Conservation (phyloP, 2,888 invertebrate species). For the Leistus spinibarbis region DNA sequence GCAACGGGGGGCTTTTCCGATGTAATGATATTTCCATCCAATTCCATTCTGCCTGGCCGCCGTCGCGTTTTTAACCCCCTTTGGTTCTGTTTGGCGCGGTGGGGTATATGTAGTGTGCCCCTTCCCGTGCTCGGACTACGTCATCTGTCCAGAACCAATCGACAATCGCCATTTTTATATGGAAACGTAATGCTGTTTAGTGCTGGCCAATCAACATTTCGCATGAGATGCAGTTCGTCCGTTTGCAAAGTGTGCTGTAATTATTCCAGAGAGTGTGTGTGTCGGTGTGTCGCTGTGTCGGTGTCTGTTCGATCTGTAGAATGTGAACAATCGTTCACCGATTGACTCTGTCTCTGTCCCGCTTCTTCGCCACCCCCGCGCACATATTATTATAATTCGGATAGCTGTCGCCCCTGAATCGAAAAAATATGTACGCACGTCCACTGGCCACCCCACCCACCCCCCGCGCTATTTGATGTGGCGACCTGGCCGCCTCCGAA, state of each 20-base stretch:
- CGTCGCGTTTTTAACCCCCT: slow-evolving; percentile 61
- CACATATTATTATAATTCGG: slow-evolving; percentile 33
- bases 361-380: slow-evolving; percentile 10
- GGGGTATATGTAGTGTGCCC: slow-evolving; percentile 49
- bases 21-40: slow-evolving; percentile 60
- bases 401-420: neutral
- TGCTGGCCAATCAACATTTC: slow-evolving; percentile 47
- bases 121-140: slow-evolving; percentile 43
- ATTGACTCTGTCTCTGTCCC: neutral
- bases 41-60: slow-evolving; percentile 50
- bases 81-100: slow-evolving; percentile 53
- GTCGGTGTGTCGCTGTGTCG: slow-evolving; percentile 10
- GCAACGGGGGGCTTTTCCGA: slow-evolving; percentile 55
- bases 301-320: neutral
- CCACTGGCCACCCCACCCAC: neutral
- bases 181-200: slow-evolving; percentile 45
- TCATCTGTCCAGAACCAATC: slow-evolving; percentile 46
- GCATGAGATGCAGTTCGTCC: slow-evolving; percentile 37
- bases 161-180: slow-evolving; percentile 49
- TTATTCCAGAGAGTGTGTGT: slow-evolving; percentile 23
- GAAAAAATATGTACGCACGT: slow-evolving; percentile 5
- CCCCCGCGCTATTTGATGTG: neutral
- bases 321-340: neutral
- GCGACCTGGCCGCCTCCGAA: slow-evolving; percentile 15
- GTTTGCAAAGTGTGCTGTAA: slow-evolving; percentile 35